Conservation (phyloP, 2,888 invertebrate species). For the Phoronis australis region DNA sequence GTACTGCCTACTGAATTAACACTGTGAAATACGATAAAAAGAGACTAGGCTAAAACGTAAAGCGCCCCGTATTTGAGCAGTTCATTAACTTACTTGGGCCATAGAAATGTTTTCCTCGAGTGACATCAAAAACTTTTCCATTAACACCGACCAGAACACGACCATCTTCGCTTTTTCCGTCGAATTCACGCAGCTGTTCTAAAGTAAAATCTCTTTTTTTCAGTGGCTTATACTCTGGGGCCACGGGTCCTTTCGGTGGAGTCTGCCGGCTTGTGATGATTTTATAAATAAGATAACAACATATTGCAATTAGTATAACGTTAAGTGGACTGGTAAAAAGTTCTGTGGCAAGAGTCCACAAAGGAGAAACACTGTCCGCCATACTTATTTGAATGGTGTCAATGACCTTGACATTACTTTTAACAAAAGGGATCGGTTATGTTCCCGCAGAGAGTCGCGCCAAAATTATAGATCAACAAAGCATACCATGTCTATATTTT, state of each 20-base stretch:
- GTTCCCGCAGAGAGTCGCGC: no score
- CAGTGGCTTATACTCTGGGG: slow-evolving; percentile 71
- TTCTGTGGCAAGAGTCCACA: slow-evolving; percentile 54
- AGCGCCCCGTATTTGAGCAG: no score
- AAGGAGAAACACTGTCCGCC: no score
- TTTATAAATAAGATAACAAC: slow-evolving; percentile 69
- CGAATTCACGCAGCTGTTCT: slow-evolving; percentile 77
- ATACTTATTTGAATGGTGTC: no score
- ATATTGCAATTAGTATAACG: slow-evolving; percentile 64
- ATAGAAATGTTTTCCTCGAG: slow-evolving; percentile 79
- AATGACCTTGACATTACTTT: no score
- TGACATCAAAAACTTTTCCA: slow-evolving; percentile 91
- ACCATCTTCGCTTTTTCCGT: slow-evolving; percentile 76
- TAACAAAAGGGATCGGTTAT: no score
- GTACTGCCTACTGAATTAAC: no score
- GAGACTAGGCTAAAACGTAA: no score
- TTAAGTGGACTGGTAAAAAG: slow-evolving; percentile 69
- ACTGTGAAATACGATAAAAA: no score
- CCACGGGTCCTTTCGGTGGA: slow-evolving; percentile 42
- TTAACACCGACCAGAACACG: slow-evolving; percentile 88
- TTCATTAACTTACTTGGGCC: slow-evolving; percentile 79
- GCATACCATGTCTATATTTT: no score
- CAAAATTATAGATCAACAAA: no score
- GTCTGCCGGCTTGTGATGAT: slow-evolving; percentile 57
- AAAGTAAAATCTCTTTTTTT: slow-evolving; percentile 82